These are phyloP conservation scores for Episyrphus balteatus DNA, from an alignment of 1,140 invertebrate genomes.

Conservation along the genomic window DNA sequence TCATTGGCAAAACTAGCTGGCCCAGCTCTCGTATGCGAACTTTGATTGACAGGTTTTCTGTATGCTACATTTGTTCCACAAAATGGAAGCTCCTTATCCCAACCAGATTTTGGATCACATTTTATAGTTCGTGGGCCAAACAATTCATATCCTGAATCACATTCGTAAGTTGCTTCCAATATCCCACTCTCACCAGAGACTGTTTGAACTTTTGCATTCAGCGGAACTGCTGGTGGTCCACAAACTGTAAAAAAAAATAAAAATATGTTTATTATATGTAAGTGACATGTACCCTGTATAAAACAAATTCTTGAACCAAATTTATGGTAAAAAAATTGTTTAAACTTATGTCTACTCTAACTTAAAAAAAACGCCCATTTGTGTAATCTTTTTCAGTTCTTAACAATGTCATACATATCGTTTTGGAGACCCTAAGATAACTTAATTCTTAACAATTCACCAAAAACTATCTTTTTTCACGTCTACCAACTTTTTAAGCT, in stretches of 20 bases:
- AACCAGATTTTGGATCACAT: slow-evolving; percentile 57
- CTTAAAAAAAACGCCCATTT: too few relatives aligned
- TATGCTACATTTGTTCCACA: slow-evolving; percentile 84
- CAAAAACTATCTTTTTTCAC: too few relatives aligned
- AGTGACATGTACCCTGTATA: background rate
- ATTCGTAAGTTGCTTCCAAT: slow-evolving; percentile 60
- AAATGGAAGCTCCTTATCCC: slow-evolving; percentile 70
- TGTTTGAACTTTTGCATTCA: slow-evolving; percentile 59
- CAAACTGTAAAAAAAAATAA: slow-evolving; percentile 38
- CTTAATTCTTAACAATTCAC: too few relatives aligned
- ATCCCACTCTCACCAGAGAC: slow-evolving; percentile 28
- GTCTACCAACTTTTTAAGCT: too few relatives aligned
- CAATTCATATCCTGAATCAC: slow-evolving; percentile 71
- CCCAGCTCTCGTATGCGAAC: slow-evolving; percentile 72
- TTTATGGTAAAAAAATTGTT: too few relatives aligned
- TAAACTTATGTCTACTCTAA: too few relatives aligned
- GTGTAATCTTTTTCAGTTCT: too few relatives aligned
- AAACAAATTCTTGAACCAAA: background rate
- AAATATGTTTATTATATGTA: background rate
- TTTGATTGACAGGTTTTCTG: slow-evolving; percentile 79
- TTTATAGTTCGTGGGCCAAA: slow-evolving; percentile 50
- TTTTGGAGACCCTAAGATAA: too few relatives aligned
- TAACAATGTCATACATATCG: too few relatives aligned
- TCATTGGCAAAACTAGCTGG: slow-evolving; percentile 74
- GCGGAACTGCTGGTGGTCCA: slow-evolving; percentile 69